Evolutionary conservation across 2,888 invertebrate species (phyloP).

Genomic region (Xylota sylvarum): DNA sequence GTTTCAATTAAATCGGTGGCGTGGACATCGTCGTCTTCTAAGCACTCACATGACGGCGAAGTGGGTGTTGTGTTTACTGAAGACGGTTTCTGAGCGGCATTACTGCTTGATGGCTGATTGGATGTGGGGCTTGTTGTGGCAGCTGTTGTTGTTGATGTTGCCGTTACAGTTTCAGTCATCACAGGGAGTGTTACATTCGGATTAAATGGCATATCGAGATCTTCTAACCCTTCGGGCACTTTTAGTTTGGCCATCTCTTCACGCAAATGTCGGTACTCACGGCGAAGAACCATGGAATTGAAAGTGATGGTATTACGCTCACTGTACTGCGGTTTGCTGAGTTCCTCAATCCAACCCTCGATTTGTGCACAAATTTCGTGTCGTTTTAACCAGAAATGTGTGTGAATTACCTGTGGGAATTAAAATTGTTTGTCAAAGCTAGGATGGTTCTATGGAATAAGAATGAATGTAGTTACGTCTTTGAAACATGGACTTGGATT

Average conservation of each 20-base stretch:
- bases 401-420: slow-evolving; percentile 90
- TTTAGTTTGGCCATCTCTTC: slow-evolving; percentile 94
- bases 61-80: slow-evolving; percentile 62
- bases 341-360: slow-evolving; percentile 95
- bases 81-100: slow-evolving; percentile 49
- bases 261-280: slow-evolving; percentile 92
- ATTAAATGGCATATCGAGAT: slow-evolving; percentile 88
- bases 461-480: slow-evolving; percentile 87
- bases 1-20: slow-evolving; percentile 57
- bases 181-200: slow-evolving; percentile 81
- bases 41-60: slow-evolving; percentile 37
- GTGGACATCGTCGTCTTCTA: slow-evolving; percentile 43
- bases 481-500: slow-evolving; percentile 96
- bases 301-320: slow-evolving; percentile 90
- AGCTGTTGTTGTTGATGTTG: slow-evolving; percentile 60
- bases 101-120: slow-evolving; percentile 66
- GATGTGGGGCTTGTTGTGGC: slow-evolving; percentile 49
- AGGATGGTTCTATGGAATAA: background rate
- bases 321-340: slow-evolving; percentile 92
- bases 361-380: slow-evolving; percentile 95
- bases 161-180: slow-evolving; percentile 74
- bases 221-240: slow-evolving; percentile 91
- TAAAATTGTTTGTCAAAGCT: background rate
- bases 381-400: slow-evolving; percentile 97
- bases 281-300: slow-evolving; percentile 91